Conservation (phyloP, 2,888 invertebrate genomes). For the Selenia dentaria region DNA sequence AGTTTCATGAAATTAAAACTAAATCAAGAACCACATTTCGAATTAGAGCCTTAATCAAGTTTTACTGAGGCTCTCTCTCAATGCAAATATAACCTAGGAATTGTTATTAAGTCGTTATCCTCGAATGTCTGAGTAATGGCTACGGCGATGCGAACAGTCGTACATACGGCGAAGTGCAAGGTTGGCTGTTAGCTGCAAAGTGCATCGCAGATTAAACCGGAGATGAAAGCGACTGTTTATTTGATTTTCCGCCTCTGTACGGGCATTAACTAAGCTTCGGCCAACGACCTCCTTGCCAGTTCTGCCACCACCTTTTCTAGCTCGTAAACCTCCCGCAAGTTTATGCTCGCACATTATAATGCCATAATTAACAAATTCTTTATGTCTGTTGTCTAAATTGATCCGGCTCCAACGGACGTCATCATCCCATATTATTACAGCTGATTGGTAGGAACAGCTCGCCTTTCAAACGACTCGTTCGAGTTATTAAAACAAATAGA, state of each 20-base stretch:
- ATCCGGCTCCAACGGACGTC: constrained; percentile 13
- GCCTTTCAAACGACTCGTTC: constrained; percentile 40
- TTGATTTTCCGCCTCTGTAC: constrained; percentile 70
- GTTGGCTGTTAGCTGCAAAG: constrained; percentile 71
- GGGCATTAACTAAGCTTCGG: constrained; percentile 66
- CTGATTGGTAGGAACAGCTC: constrained; percentile 38
- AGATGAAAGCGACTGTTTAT: constrained; percentile 81
- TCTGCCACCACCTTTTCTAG: constrained; percentile 43
- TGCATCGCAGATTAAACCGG: constrained; percentile 75
- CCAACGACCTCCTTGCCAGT: constrained; percentile 51
- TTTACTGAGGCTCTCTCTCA: constrained; percentile 11
- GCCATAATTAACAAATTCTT: constrained; percentile 38
- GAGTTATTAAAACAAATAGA: constrained; percentile 71
- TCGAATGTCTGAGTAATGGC: constrained; percentile 61
- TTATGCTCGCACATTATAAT: constrained; percentile 36
- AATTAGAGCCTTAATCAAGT: no score
- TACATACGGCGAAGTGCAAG: constrained; percentile 66
- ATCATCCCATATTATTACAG: constrained; percentile 13
- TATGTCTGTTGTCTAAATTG: constrained; percentile 34
- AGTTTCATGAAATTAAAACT: no score
- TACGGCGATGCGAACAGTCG: constrained; percentile 50
- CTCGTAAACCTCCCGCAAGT: constrained; percentile 51
- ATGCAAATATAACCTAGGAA: constrained; percentile 56
- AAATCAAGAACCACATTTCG: no score
- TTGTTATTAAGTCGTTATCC: constrained; percentile 61